Percentiles rank a stretch among this genome's conserved stretches.
These are phyloP conservation scores for Agonopterix heracliana DNA, from an alignment of 2,888 invertebrate species.

Conservation along the genomic window DNA sequence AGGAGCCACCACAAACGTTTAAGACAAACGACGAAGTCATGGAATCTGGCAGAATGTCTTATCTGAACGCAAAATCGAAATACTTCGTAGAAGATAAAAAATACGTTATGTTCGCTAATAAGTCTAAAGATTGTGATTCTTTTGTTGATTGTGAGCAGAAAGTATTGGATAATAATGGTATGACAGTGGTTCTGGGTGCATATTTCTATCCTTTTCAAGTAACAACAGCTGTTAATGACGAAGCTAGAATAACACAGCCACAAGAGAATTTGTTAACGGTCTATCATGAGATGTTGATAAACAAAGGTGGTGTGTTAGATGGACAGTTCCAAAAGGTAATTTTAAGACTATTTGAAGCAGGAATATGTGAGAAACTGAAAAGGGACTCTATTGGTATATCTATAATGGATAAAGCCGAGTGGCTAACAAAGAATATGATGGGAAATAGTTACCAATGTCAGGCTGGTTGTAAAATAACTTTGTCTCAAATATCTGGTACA, in stretches of 20 bases:
- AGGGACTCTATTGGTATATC: conserved; percentile 44
- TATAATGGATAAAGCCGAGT: conserved; percentile 33
- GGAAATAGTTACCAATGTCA: conserved; percentile 48
- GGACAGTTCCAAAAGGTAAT: conserved; percentile 28
- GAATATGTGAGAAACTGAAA: conserved; percentile 44
- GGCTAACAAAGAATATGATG: conserved; percentile 34
- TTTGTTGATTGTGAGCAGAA: conserved; percentile 34
- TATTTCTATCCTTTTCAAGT: conserved; percentile 39
- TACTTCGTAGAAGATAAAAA: conserved; percentile 39
- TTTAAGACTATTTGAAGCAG: conserved; percentile 46
- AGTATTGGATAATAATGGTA: conserved; percentile 32
- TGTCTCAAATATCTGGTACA: conserved; percentile 38
- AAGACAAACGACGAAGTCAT: conserved; percentile 41
- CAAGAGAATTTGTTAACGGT: conserved; percentile 40
- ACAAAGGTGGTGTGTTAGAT: conserved; percentile 33
- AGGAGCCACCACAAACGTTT: conserved; percentile 36
- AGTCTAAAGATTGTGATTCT: conserved; percentile 32
- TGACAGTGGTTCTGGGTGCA: conserved; percentile 39
- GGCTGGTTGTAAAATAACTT: conserved; percentile 45
- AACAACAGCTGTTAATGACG: conserved; percentile 37
- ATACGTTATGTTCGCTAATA: conserved; percentile 33
- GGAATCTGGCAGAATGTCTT: conserved; percentile 35
- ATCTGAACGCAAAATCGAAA: conserved; percentile 30
- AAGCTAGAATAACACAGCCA: conserved; percentile 41
- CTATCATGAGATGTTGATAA: conserved; percentile 52